Evolutionary conservation across 2,113 vertebrate genomes (phyloP), one percentile per base, ranked within the genome.

Genomic region (Etheostoma cragini): DNA sequence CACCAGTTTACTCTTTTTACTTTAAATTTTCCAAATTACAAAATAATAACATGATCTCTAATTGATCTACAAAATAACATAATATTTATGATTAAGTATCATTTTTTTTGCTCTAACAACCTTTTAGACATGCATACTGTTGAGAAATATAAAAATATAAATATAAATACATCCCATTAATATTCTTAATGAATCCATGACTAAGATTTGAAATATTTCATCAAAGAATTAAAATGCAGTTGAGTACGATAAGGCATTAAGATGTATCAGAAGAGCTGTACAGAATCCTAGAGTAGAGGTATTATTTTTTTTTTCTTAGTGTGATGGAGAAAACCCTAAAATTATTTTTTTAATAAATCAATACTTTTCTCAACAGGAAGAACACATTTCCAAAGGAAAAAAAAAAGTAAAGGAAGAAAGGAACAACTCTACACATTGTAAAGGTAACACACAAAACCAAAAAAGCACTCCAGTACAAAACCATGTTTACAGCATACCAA

Each of bases 91-190:
- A 94, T 84, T 95, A 94, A 96, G 94, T 93, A 93, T 94, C 87
- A 81, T 87, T 80, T 77, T 82, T 87, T 91, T 94, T 92, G 79
- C 92, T 91, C 93, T 93, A 93, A 90, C 88, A 92, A 92, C 81
- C 79, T 90, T 95, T 94, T 92, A 94, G 93, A 95, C 95, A 95
- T 95, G 94, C 94, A 95, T 95, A 95, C 92, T 94, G 94, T 93
- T 94, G 93, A 94, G 94, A 96, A 96, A 95, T 96, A 96, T 95
- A 96, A 95, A 96, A 95, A 96, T 96, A 96, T 95, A 96, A 95
- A 95, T 95, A 96, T 96, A 95, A 95, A 95, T 94, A 95, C 93
- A 95, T 95, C 93, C 94, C 95, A 92, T 95, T 95, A 92, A 93
- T 94, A 94, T 94, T 94, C 89, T 94, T 92, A 94, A 94, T 94